Evolutionary conservation across 2,888 invertebrate species (phyloP).

Genomic region (Drosophila meridiana): DNA sequence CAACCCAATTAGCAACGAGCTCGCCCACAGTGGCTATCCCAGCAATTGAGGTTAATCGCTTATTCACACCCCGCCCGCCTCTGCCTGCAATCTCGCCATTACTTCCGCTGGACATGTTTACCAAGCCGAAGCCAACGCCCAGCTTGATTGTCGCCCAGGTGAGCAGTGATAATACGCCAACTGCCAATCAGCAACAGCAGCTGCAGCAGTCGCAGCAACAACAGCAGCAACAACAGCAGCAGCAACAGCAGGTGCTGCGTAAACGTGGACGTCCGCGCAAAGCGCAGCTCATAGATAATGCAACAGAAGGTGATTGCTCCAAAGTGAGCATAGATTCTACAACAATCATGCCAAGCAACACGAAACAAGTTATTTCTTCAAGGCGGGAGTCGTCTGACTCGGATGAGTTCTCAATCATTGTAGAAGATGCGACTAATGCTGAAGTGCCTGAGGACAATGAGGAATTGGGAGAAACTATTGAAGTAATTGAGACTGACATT

Average conservation of each 20-base stretch:
- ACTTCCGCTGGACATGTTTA: conserved; percentile 42
- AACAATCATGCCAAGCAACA: background rate
- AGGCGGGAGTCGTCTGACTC: conserved; percentile 52
- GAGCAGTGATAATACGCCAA: conserved; percentile 55
- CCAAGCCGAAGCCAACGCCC: conserved; percentile 68
- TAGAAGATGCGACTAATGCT: conserved; percentile 9
- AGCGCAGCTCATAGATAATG: background rate
- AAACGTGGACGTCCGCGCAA: conserved; percentile 76
- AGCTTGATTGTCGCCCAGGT: conserved; percentile 82
- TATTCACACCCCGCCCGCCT: conserved; percentile 21
- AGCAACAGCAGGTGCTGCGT: conserved; percentile 16
- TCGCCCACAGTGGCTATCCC: conserved; percentile 15
- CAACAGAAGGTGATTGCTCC: background rate
- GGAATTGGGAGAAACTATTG: conserved; percentile 4
- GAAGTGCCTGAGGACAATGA: background rate
- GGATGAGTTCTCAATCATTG: conserved; percentile 12
- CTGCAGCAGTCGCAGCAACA: background rate
- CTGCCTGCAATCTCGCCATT: conserved; percentile 10
- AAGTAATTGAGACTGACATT: conserved; percentile 33
- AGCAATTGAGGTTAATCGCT: conserved; percentile 18
- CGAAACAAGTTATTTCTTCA: conserved; percentile 18
- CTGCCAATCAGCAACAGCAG: conserved; percentile 4
- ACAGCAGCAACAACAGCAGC: background rate
- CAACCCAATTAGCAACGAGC: conserved; percentile 12
- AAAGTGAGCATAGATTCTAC: background rate